Conservation (phyloP, 2,797 vertebrate genomes). For the Gastrophryne carolinensis region DNA sequence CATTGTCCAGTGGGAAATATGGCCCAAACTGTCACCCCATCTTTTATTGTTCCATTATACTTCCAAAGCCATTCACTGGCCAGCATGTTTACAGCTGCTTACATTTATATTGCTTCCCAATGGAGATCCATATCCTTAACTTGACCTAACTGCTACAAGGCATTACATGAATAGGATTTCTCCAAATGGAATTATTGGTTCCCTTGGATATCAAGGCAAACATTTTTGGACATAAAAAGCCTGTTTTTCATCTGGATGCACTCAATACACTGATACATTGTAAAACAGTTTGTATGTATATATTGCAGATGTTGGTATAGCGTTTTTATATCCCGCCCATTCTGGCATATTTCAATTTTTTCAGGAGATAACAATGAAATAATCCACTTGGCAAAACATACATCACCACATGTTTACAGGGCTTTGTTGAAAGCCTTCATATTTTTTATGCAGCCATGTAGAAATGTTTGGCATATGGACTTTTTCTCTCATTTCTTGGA, state of each 20-base stretch:
- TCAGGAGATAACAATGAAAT: not conserved
- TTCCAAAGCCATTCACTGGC: not conserved
- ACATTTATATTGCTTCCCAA: not conserved
- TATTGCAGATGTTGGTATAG: not conserved
- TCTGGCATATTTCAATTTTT: too few species aligned
- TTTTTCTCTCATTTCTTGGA: too few species aligned
- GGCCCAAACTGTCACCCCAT: too few species aligned
- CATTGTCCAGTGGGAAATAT: too few species aligned
- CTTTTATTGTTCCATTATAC: too few species aligned
- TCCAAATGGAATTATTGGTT: not conserved
- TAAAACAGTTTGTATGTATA: not conserved
- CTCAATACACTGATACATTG: not conserved
- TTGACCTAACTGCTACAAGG: not conserved
- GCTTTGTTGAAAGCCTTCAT: not conserved
- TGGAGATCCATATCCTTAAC: not conserved
- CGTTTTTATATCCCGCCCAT: not conserved
- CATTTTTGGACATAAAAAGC: not conserved
- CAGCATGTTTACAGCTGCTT: not conserved
- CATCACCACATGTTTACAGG: not conserved
- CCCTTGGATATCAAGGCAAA: not conserved
- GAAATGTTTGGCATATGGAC: not conserved
- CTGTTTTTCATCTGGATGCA: not conserved
- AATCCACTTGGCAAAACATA: not conserved
- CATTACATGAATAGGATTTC: not conserved
- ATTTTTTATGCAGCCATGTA: not conserved